Evolutionary conservation across 1,140 invertebrate species (phyloP).

Genomic region (Saccostrea cuccullata): DNA sequence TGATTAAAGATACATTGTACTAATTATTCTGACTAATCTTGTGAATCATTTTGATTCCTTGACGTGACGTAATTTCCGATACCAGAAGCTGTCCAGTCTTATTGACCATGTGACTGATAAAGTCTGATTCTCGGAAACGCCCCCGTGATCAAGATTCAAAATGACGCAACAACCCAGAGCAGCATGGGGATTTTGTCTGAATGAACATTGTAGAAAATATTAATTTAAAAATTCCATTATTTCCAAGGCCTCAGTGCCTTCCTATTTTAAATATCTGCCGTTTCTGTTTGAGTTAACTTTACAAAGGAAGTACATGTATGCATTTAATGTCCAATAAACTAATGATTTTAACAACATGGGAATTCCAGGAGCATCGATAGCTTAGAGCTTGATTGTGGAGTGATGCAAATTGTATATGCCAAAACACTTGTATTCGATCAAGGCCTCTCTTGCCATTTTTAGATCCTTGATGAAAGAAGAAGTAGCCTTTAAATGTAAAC

Average conservation of each 20-base stretch:
- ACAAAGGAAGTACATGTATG: not conserved
- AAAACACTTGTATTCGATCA: conserved; percentile 7
- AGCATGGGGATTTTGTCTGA: not conserved
- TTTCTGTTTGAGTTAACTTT: not conserved
- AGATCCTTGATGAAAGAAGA: conserved; percentile 7
- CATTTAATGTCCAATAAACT: not conserved
- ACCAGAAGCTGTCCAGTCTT: not conserved
- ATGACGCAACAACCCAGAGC: not conserved
- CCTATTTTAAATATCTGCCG: not conserved
- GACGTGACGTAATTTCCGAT: not conserved
- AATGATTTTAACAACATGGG: not conserved
- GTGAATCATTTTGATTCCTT: conserved; percentile 9
- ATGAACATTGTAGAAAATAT: not conserved
- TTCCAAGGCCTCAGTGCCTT: not conserved
- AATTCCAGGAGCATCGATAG: not conserved
- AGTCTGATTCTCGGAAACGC: not conserved
- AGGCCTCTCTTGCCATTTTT: not conserved
- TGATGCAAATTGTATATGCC: not conserved
- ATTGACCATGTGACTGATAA: conserved; percentile 13
- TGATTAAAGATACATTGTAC: not conserved
- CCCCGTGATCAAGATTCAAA: not conserved
- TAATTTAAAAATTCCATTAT: not conserved
- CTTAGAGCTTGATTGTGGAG: not conserved
- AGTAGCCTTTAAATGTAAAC: conserved; percentile 13
- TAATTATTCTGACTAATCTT: conserved; percentile 9